Evolutionary conservation across 2,888 invertebrate species (phyloP), one percentile per base, ranked within the genome.

Genomic region (Epirrhoe tristata): DNA sequence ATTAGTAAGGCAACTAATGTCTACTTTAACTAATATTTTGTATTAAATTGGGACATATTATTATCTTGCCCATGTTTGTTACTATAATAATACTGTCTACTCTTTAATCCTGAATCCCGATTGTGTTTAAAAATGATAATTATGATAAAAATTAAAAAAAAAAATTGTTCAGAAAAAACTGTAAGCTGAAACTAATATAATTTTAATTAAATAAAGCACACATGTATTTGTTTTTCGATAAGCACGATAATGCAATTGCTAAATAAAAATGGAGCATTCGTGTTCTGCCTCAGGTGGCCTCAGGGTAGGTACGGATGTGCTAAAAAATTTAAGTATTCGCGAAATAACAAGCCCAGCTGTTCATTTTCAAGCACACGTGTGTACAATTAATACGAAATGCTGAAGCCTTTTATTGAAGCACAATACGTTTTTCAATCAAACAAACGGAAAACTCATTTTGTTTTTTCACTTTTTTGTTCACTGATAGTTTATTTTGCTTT

Each of bases 321-420:
- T 80, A 79, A 82, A 81, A 83, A 82, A 50, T 57, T 46, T n/a
- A 48, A 77, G 73, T 79, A 82, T 76, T 74, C 76, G 74, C 76
- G 71, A 81, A 81, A 81, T 79, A 84, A 82, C 82, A 80, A 80
- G 75, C 74, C 69, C 78, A 77, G 70, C 76, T 75, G 76, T 75
- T 77, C 70, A 73, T 70, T 71, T 71, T 77, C 72, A 75, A 75
- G 77, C 75, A 74, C 79, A 78, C 71, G 74, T 74, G 56, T 72
- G 73, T 71, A 80, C 82, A 73, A 78, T 81, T 78, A 78, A 80
- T 78, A 78, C 77, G 72, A 81, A 81, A 77, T 76, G 24, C 39
- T 77, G 75, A 74, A 69, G 72, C 75, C 71, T 75, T 75, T 81
- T 78, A 80, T 78, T 77, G 78, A 81, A 79, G 48, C 54, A 63